These are phyloP conservation scores for Cotesia glomerata DNA, from an alignment of 1,140 invertebrate species.

Conservation along the genomic window DNA sequence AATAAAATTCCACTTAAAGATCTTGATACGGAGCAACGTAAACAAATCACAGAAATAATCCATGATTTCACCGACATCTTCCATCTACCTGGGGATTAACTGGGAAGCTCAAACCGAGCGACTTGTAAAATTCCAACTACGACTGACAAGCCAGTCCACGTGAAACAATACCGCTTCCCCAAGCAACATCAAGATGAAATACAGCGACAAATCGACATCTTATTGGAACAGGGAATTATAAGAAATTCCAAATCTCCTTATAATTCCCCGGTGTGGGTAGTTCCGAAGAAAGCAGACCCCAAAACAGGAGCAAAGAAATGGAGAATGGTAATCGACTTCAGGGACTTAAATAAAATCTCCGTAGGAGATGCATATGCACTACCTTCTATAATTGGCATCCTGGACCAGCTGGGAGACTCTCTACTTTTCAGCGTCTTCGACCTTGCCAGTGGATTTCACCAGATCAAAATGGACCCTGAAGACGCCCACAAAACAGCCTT, in stretches of 20 bases:
- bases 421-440: constrained; percentile 8
- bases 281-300: not conserved
- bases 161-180: no score
- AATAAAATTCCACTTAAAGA: not conserved
- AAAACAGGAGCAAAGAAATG: constrained; percentile 4
- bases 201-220: not conserved
- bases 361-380: constrained; percentile 18
- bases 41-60: not conserved
- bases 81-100: constrained; percentile 7
- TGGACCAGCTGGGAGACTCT: constrained; percentile 13
- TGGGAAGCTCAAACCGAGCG: not conserved
- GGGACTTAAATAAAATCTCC: constrained; percentile 6
- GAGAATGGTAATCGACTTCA: constrained; percentile 18
- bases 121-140: not conserved
- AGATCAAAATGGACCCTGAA: not conserved
- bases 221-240: constrained; percentile 1
- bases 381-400: constrained; percentile 7
- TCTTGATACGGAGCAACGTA: not conserved
- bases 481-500: constrained; percentile 13
- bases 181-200: no score
- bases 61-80: not conserved
- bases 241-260: not conserved
- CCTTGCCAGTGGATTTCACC: constrained; percentile 13
- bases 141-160: no score
- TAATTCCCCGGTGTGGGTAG: constrained; percentile 6